Base-by-base conservation (phyloP, 1,140 invertebrate genomes). In the Dinoponera quadriceps region DNA sequence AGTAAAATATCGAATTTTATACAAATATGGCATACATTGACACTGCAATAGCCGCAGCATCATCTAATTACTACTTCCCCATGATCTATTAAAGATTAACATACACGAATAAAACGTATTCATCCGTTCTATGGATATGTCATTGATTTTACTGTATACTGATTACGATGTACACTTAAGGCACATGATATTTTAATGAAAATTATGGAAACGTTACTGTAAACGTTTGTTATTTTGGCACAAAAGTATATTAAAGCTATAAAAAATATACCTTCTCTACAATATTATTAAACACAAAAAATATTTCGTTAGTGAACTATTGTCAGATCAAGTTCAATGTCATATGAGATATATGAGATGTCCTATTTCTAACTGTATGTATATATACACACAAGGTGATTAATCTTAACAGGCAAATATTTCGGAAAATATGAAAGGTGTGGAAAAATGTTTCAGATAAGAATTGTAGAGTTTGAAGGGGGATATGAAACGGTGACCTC, bases 151-250 rank as follows among this genome's bases (percentile, higher is more conserved):
- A 29, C 22, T 78, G 54, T 55, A 55, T 44, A 66, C 11, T 33
- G n/a, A 2, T 68, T 55, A 71, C 25, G 0, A 80, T 22, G 75
- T 71, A 57, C 9, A 80, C 3, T 22, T 22, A 80, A 69, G 75
- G 75, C 65, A 71, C 65, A 62, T 49, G 18, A 33, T 54, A 20
- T 25, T 51, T n/a, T 59, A 82, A 63, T 33, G 20, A 54, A 29
- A 38, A 33, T 14, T 82, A 62, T 13, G 11, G 22, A 69, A 74
- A 62, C 22, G 14, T n/a, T 54, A 59, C 49, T 60, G 60, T 66
- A 66, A 48, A 72, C 49, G n/a, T 82, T 13, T 62, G 22, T 82
- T 73, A 82, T 49, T n/a, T n/a, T 73, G 44, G 68, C 71, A 82
- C 44, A 74, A 73, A 74, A 60, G 2, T 57, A 25, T 73, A 60